phyloP scores from a whole-genome alignment of 2,113 vertebrate genomes.

The Malaclemys terrapin region DNA sequence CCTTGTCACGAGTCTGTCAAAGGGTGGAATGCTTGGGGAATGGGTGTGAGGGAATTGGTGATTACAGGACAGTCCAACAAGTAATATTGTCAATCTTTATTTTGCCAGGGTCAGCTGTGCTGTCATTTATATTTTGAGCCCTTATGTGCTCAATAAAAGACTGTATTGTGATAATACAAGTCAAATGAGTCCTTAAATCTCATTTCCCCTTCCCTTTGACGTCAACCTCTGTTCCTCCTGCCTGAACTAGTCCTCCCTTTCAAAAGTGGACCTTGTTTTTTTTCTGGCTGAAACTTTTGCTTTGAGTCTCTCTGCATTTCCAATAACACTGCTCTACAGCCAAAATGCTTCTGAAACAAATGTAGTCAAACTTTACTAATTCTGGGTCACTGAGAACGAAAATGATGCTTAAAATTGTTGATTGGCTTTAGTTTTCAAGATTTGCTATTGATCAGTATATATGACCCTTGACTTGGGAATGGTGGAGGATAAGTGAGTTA shows the following conservation, averaged over 20 bases:
- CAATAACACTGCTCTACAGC: not conserved
- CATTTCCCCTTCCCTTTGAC: accelerated
- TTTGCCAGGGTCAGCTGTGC: accelerated
- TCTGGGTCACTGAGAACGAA: too few species aligned
- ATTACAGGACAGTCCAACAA: not conserved
- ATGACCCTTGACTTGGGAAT: too few species aligned
- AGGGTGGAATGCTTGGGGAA: not conserved
- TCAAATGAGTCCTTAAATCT: not conserved
- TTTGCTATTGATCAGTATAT: too few species aligned
- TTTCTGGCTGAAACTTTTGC: not conserved
- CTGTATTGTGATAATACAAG: not conserved
- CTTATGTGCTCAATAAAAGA: not conserved
- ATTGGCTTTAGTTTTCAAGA: too few species aligned
- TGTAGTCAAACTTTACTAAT: too few species aligned
- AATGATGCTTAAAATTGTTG: too few species aligned
- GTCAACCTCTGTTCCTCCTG: not conserved
- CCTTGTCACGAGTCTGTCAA: too few species aligned
- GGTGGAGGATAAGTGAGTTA: too few species aligned
- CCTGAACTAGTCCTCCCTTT: not conserved
- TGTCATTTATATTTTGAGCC: not conserved
- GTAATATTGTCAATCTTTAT: too few species aligned
- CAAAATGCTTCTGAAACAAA: too few species aligned
- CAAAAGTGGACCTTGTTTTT: not conserved
- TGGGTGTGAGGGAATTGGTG: not conserved
- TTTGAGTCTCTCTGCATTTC: not conserved